Evolutionary conservation across 92 coral and sea anemone genomes (phyloP).

Genomic region (Palythoa heliodiscus): DNA sequence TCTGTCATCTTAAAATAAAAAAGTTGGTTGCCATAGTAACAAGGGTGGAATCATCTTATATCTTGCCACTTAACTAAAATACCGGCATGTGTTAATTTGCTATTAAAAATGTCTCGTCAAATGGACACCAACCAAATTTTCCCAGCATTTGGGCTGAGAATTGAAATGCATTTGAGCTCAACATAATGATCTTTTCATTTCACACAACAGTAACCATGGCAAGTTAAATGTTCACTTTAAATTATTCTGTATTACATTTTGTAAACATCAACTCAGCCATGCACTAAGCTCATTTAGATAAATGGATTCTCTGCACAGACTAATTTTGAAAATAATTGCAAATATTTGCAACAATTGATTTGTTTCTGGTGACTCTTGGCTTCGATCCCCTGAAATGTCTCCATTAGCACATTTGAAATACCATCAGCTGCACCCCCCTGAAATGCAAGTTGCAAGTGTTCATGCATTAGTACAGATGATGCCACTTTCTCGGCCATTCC

Average conservation of each 20-base stretch:
- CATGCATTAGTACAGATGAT: conserved; percentile 51
- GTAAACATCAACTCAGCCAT: not conserved
- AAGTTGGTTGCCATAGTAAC: not conserved
- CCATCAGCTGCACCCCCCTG: no score
- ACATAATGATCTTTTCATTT: not conserved
- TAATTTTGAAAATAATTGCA: conserved; percentile 52
- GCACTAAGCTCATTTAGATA: not conserved
- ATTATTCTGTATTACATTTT: not conserved
- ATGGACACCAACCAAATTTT: conserved; percentile 3
- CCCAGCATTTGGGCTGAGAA: not conserved
- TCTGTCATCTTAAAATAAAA: not conserved
- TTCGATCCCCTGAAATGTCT: conserved; percentile 50
- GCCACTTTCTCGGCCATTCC: conserved; percentile 63
- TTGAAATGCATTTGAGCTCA: not conserved
- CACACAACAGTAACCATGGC: not conserved
- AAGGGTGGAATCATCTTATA: no score
- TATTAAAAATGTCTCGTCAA: not conserved
- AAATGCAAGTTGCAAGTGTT: conserved; percentile 55
- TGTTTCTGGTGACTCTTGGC: conserved; percentile 64
- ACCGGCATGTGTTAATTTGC: no score
- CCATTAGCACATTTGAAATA: conserved; percentile 43
- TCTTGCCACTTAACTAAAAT: no score
- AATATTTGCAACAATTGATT: conserved; percentile 41
- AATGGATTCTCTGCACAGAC: not conserved
- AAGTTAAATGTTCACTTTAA: not conserved